These are phyloP conservation scores for Epinotia nisella DNA, from an alignment of 2,888 invertebrate species.

Conservation along the genomic window DNA sequence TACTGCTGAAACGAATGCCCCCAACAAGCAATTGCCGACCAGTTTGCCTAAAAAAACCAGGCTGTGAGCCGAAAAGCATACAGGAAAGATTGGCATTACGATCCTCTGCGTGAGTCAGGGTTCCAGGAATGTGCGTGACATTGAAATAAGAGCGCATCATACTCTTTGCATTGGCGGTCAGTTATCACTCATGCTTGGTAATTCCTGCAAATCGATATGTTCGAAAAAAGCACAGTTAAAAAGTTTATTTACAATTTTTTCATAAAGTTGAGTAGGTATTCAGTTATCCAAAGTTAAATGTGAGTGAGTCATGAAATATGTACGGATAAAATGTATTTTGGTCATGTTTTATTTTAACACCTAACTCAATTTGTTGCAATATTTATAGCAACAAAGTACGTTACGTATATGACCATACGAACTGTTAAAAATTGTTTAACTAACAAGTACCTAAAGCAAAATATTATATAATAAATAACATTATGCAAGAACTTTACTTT, in stretches of 20 bases:
- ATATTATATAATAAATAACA: no score
- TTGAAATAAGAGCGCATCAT: conserved; percentile 41
- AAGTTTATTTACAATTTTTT: conserved; percentile 64
- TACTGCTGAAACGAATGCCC: neutral
- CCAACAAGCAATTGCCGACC: neutral
- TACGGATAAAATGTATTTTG: neutral
- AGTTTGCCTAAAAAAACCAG: neutral
- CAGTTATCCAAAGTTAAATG: conserved; percentile 52
- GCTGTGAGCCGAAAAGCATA: conserved; percentile 1
- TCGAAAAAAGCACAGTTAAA: conserved; percentile 28
- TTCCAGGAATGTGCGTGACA: conserved; percentile 37
- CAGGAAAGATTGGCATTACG: conserved; percentile 23
- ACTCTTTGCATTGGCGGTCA: conserved; percentile 40
- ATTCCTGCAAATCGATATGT: conserved; percentile 30
- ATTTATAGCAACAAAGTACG: no score
- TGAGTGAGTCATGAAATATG: neutral
- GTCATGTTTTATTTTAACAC: no score
- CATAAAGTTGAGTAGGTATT: conserved; percentile 42
- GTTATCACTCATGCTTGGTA: conserved; percentile 38
- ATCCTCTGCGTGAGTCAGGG: conserved; percentile 36
- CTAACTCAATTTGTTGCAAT: no score
- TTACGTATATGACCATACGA: no score
- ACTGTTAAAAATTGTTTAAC: no score
- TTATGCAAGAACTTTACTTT: no score
- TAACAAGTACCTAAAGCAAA: no score